phyloP scores from a whole-genome alignment of 2,797 vertebrate genomes.

The Parauchenoglanis ngamensis region DNA sequence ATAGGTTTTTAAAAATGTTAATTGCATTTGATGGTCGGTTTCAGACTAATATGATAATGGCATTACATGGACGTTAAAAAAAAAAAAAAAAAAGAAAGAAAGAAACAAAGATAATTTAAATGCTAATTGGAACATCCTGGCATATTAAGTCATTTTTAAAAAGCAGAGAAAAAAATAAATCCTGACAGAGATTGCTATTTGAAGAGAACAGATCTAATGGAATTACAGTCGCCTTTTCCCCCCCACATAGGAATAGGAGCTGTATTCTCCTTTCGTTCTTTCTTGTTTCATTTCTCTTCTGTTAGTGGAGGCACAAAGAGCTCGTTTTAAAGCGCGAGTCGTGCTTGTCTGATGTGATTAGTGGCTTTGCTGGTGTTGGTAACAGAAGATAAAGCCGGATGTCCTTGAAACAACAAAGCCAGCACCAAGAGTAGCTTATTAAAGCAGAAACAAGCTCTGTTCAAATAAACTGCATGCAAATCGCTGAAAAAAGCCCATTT shows the following conservation, averaged over 20 bases:
- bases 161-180: slow-evolving; percentile 71
- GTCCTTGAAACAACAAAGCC: slow-evolving; percentile 69
- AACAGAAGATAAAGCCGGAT: slow-evolving; percentile 62
- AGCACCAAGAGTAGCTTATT: slow-evolving; percentile 63
- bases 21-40: slow-evolving; percentile 81
- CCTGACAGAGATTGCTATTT: slow-evolving; percentile 73
- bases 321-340: slow-evolving; percentile 58
- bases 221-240: slow-evolving; percentile 60
- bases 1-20: slow-evolving; percentile 82
- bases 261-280: slow-evolving; percentile 51
- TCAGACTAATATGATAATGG: slow-evolving; percentile 79
- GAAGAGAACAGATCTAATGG: slow-evolving; percentile 64
- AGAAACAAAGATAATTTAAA: slow-evolving; percentile 81
- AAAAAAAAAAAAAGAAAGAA: slow-evolving; percentile 60
- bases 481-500: slow-evolving; percentile 54
- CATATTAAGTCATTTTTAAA: slow-evolving; percentile 73
- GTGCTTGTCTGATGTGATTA: slow-evolving; percentile 69
- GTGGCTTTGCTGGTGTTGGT: slow-evolving; percentile 60
- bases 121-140: slow-evolving; percentile 79
- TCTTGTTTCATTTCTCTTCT: slow-evolving; percentile 50
- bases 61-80: slow-evolving; percentile 75
- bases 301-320: slow-evolving; percentile 59
- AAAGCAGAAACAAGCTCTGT: slow-evolving; percentile 62
- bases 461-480: slow-evolving; percentile 63
- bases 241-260: slow-evolving; percentile 23